Evolutionary conservation across 2,797 vertebrate species (phyloP).

Genomic region (Tolypeutes matacus): DNA sequence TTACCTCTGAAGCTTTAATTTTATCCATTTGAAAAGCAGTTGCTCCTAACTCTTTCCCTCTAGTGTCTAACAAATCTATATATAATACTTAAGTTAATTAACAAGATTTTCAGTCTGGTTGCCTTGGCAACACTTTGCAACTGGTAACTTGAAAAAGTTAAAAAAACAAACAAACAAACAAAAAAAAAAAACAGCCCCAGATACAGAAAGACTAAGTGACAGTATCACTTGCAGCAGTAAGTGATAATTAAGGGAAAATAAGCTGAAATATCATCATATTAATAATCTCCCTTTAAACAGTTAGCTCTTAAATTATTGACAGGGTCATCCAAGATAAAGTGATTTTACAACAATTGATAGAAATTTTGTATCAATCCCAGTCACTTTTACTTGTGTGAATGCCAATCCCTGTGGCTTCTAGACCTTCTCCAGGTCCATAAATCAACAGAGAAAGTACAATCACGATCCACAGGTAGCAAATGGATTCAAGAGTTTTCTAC

Average conservation of each 20-base stretch:
- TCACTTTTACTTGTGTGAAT: not conserved
- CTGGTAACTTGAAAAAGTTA: not conserved
- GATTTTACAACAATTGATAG: conserved; percentile 16
- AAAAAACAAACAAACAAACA: not conserved
- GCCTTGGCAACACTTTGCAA: conserved; percentile 52
- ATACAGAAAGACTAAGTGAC: conserved; percentile 53
- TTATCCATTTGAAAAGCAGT: conserved; percentile 57
- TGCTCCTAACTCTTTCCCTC: conserved; percentile 27
- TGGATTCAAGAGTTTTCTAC: not conserved
- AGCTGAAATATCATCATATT: conserved; percentile 22
- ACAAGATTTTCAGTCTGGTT: conserved; percentile 63
- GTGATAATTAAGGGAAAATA: conserved; percentile 39
- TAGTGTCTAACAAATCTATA: conserved; percentile 61
- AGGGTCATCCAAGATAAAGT: not conserved
- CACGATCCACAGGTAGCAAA: not conserved
- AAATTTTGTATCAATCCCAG: not conserved
- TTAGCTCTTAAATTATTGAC: conserved; percentile 14
- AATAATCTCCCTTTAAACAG: conserved; percentile 45
- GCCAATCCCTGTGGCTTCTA: not conserved
- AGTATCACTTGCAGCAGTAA: conserved; percentile 38
- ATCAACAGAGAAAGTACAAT: conserved; percentile 27
- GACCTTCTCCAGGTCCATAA: not conserved
- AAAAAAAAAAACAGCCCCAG: not conserved
- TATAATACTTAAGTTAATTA: conserved; percentile 73
- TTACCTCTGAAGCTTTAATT: conserved; percentile 55